Evolutionary conservation across 2,113 vertebrate genomes (phyloP).

Genomic region (Nothobranchius furzeri): DNA sequence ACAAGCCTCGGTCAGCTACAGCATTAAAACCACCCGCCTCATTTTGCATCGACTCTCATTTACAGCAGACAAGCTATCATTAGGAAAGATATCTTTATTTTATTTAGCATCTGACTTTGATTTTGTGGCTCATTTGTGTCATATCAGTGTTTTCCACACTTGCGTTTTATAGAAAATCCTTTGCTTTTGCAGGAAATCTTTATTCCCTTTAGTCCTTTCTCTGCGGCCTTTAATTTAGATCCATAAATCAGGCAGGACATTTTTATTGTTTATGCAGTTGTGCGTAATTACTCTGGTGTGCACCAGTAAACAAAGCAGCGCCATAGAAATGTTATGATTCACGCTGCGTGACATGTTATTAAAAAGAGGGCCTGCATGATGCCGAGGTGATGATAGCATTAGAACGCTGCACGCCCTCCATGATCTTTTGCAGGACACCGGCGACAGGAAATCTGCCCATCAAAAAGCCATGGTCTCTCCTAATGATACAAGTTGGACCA

Average conservation of each 20-base stretch:
- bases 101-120: no score
- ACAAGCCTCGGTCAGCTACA: no score
- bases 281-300: constrained; percentile 55
- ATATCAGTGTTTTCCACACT: background rate
- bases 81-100: no score
- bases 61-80: no score
- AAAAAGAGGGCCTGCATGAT: constrained; percentile 9
- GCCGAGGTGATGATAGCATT: constrained; percentile 22
- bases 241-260: constrained; percentile 51
- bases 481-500: constrained; percentile 62
- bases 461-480: constrained; percentile 65
- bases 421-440: constrained; percentile 50
- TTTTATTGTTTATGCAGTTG: constrained; percentile 58
- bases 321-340: constrained; percentile 44
- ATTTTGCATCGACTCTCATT: no score
- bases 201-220: constrained; percentile 18
- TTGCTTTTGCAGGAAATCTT: constrained; percentile 10
- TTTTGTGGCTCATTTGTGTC: background rate
- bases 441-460: constrained; percentile 60
- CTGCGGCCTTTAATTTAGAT: constrained; percentile 20
- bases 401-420: constrained; percentile 17
- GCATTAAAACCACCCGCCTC: no score
- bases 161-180: constrained; percentile 4
- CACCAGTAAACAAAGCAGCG: constrained; percentile 57
- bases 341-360: constrained; percentile 41